Evolutionary conservation across 53 echinoderm and acorn worm species (phyloP).

Genomic region (Stichopus horrens): DNA sequence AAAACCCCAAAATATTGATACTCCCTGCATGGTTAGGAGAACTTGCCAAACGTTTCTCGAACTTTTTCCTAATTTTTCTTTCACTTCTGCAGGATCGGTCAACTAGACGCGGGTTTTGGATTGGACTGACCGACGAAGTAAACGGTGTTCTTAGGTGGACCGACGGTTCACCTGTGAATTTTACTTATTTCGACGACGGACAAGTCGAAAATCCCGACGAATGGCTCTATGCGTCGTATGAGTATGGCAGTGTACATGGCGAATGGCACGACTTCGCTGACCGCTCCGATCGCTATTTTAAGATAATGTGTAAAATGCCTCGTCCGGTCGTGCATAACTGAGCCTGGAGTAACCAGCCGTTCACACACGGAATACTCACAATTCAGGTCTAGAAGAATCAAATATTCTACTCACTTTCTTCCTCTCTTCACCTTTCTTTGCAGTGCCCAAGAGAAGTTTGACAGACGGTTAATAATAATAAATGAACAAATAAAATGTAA

Average conservation of each 20-base stretch:
- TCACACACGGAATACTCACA: too few species aligned
- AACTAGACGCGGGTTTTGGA: conserved; percentile 2
- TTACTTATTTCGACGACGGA: not conserved
- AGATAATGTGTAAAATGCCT: conserved; percentile 30
- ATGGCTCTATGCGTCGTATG: not conserved
- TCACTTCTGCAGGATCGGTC: not conserved
- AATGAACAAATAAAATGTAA: too few species aligned
- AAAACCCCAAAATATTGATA: too few species aligned
- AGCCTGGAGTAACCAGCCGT: too few species aligned
- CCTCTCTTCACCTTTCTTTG: too few species aligned
- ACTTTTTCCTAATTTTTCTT: too few species aligned
- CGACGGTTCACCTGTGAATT: not conserved
- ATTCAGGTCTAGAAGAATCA: too few species aligned
- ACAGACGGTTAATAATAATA: too few species aligned
- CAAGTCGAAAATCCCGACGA: not conserved
- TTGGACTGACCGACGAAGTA: not conserved
- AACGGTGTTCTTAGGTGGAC: not conserved
- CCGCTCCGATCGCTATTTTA: not conserved
- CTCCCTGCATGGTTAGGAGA: too few species aligned
- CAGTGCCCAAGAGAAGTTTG: too few species aligned
- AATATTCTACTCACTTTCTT: too few species aligned
- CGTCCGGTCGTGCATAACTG: not conserved
- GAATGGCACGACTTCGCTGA: conserved; percentile 13
- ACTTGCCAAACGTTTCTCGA: too few species aligned
- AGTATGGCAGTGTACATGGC: not conserved